These are phyloP conservation scores for Coelinius sp. DNA, from an alignment of 2,888 invertebrate genomes.

Conservation along the genomic window DNA sequence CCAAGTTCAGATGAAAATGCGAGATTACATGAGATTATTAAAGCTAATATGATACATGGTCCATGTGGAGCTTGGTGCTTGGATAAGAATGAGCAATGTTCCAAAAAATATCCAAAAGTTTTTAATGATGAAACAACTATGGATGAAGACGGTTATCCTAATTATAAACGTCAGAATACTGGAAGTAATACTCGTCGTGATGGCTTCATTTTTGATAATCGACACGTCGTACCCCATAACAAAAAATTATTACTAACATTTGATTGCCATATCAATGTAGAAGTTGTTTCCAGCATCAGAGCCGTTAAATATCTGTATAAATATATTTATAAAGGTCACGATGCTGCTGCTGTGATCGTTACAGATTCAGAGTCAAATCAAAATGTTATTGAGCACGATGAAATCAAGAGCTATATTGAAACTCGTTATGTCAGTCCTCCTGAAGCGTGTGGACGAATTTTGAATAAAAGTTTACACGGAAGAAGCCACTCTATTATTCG, in stretches of 20 bases:
- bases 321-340: background rate
- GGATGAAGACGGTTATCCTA: conserved; percentile 4
- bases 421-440: conserved; percentile 42
- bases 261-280: background rate
- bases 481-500: too few relatives aligned
- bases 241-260: background rate
- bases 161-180: background rate
- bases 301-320: background rate
- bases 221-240: background rate
- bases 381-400: conserved; percentile 16
- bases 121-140: background rate
- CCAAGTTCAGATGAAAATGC: background rate
- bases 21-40: background rate
- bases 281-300: background rate
- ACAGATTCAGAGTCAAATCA: conserved; percentile 38
- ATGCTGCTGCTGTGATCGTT: conserved; percentile 19
- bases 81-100: background rate
- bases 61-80: background rate
- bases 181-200: background rate
- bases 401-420: conserved; percentile 33
- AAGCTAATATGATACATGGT: background rate
- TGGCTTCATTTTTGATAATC: background rate
- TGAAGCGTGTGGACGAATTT: conserved; percentile 47
- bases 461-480: conserved; percentile 43
- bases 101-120: background rate